phyloP scores from a whole-genome alignment of 2,113 vertebrate genomes.

The Athene noctua region DNA sequence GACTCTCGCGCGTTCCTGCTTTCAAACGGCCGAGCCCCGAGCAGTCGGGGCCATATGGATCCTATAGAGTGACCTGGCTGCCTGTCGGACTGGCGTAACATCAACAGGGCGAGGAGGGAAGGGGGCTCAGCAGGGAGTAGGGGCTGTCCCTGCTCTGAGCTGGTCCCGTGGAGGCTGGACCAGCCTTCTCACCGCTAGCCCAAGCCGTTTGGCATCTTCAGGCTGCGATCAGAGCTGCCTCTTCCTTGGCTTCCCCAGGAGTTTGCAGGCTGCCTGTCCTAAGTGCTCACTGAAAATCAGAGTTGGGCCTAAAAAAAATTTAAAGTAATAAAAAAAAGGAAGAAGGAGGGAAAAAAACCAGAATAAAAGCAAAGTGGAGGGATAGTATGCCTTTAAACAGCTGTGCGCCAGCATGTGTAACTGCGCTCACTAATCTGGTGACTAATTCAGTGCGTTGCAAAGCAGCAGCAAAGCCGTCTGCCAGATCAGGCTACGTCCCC shows the following conservation, averaged over 20 bases:
- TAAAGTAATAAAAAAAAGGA: background rate
- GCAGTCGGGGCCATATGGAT: constrained; percentile 9
- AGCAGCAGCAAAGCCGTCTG: background rate
- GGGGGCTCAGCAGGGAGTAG: background rate
- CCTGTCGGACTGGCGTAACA: background rate
- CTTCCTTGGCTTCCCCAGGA: background rate
- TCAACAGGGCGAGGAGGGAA: background rate
- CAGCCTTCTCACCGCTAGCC: background rate
- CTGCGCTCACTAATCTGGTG: constrained; percentile 56
- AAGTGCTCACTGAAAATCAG: background rate
- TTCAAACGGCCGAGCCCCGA: background rate
- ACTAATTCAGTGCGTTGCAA: constrained; percentile 47
- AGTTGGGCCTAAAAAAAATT: background rate
- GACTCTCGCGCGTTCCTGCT: background rate
- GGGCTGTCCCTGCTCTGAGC: background rate
- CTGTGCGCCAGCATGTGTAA: constrained; percentile 40
- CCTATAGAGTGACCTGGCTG: background rate
- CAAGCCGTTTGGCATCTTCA: background rate
- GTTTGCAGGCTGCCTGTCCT: background rate
- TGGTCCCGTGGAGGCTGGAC: background rate
- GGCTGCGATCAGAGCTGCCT: background rate
- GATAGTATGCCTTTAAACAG: constrained; percentile 69
- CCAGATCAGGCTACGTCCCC: constrained; percentile 35
- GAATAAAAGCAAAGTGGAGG: background rate
- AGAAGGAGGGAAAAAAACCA: fast-evolving